phyloP scores from a whole-genome alignment of 2,888 invertebrate genomes.

The Ommatoiulus sabulosus region DNA sequence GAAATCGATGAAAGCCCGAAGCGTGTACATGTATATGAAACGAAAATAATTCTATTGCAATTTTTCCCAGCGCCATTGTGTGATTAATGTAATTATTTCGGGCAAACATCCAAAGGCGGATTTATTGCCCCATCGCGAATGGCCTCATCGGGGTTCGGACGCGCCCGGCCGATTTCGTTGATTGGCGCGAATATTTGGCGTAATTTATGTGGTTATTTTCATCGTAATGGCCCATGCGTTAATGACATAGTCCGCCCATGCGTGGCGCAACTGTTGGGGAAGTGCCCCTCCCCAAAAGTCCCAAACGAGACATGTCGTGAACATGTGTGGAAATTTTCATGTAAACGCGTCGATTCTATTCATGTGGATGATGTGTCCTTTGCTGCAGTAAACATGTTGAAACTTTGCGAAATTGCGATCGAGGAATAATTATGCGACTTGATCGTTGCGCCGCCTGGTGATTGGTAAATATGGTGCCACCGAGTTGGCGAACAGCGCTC shows the following conservation, averaged over 20 bases:
- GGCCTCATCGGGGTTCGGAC: slow-evolving; percentile 1
- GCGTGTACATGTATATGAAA: background rate
- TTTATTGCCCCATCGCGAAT: slow-evolving; percentile 8
- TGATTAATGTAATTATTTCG: slow-evolving; percentile 23
- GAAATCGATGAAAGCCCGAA: slow-evolving; percentile 5
- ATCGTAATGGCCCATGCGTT: background rate
- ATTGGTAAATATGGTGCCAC: no score
- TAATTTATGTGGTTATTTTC: slow-evolving; percentile 9
- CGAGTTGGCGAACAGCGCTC: no score
- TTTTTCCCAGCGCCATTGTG: background rate
- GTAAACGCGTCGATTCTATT: no score
- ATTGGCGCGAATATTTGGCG: slow-evolving; percentile 22
- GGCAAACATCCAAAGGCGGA: slow-evolving; percentile 13
- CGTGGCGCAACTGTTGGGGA: background rate
- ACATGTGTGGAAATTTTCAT: background rate
- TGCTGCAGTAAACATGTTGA: no score
- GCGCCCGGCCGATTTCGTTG: background rate
- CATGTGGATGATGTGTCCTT: no score
- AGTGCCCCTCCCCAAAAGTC: no score
- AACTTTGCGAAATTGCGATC: no score
- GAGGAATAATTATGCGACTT: no score
- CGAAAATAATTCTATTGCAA: slow-evolving; percentile 12
- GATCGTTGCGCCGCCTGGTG: no score
- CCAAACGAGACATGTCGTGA: background rate
- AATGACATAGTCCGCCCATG: background rate